phyloP scores from a whole-genome alignment of 2,797 vertebrate species.

The Melopsittacus undulatus region DNA sequence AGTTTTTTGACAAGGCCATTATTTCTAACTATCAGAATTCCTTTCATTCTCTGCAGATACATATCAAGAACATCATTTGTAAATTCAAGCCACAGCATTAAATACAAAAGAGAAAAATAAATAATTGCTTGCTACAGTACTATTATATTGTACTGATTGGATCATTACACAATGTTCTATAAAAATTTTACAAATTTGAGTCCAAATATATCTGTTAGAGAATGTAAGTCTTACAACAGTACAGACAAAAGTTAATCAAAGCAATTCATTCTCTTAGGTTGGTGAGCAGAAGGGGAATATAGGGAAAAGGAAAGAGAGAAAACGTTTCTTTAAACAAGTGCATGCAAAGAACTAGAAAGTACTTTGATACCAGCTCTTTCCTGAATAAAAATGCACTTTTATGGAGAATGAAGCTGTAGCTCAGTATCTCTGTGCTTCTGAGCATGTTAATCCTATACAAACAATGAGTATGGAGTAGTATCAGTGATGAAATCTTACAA shows the following conservation, averaged over 20 bases:
- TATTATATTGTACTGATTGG: not conserved
- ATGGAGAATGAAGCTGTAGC: not conserved
- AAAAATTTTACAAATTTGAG: not conserved
- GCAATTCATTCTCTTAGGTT: not conserved
- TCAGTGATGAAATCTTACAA: not conserved
- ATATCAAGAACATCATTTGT: not conserved
- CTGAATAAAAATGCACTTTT: conserved; percentile 33
- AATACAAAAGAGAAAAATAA: not conserved
- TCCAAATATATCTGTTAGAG: not conserved
- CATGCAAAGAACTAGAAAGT: conserved; percentile 42
- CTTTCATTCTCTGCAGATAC: not conserved
- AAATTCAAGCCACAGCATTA: not conserved
- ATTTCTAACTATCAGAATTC: conserved; percentile 14
- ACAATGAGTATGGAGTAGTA: not conserved
- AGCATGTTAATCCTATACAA: not conserved
- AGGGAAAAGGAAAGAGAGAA: conserved; percentile 1
- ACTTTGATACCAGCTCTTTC: conserved; percentile 35
- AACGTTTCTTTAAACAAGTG: conserved; percentile 18
- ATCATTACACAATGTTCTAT: not conserved
- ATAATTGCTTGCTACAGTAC: not conserved
- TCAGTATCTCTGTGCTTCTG: not conserved
- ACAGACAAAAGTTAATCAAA: conserved; percentile 34
- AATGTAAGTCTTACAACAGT: not conserved
- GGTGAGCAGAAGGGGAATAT: not conserved
- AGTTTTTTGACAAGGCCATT: not conserved